Base-by-base conservation (phyloP, 2,113 vertebrate species). In the Lucifuga dentata region DNA sequence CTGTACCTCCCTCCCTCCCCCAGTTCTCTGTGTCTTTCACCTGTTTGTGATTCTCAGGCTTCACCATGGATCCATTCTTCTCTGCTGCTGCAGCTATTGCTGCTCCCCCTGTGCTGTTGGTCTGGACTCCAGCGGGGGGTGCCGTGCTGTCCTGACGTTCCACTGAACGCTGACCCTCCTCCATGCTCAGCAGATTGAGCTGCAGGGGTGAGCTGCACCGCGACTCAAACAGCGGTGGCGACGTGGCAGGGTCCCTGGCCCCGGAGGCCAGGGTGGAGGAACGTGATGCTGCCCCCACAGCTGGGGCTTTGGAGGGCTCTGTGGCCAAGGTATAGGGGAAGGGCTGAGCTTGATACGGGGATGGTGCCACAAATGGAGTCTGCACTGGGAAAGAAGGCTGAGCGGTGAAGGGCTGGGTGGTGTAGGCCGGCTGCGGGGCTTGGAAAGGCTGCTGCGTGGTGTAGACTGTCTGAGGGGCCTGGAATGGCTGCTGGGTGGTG, bases 131-230 rank as follows among this genome's bases (percentile, higher is more conserved):
- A 0, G 84, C 55, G 2, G 59, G 56, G 0, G 7, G 39, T 0
- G 80, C 66, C n/a, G 81, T 39, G 65, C 78, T 77, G 63, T 95
- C 88, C 71, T 81, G 88, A 7, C 78, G 73, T 1, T 91, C 89
- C 36, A 83, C 33, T 0, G 83, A 83, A 8, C 95, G 93, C 0
- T 94, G 94, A 0, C 90, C 93, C 62, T 98, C 97, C 60, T 98
- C 96, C 86, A 98, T 89, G 72, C 97, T 96, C 0, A 99, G 92
- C 41, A 99, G 93, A 53, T 98, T 97, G 58, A 97, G 93, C 80
- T 97, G 95, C 59, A 99, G 90, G 0, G 97, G 97, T 0, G 97
- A 97, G 89, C 97, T 98, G 86, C 95, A 95, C 0, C 94, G 92
- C 0, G 97, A 99, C 78, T 95, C 95, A 56, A 97, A 98, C 5